phyloP scores from a whole-genome alignment of 2,113 vertebrate species.

The Onychostoma macrolepis region DNA sequence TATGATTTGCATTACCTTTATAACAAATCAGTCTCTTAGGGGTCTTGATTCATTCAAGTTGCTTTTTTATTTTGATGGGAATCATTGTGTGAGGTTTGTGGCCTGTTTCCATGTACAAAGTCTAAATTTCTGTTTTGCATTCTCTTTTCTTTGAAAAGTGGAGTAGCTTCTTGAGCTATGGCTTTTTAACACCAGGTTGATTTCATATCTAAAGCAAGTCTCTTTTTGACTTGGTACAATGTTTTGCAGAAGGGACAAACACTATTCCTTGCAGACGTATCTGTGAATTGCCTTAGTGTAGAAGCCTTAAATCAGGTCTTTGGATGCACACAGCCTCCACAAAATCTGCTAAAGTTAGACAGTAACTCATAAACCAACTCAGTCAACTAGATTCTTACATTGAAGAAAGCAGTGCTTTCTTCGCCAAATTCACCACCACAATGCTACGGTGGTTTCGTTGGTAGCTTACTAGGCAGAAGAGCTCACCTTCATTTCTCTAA shows the following conservation, averaged over 20 bases:
- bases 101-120: slow-evolving; percentile 20
- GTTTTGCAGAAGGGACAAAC: slow-evolving; percentile 5
- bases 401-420: background rate
- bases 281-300: slow-evolving; percentile 5
- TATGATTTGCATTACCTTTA: slow-evolving; percentile 36
- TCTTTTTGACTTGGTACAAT: slow-evolving; percentile 60
- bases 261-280: background rate
- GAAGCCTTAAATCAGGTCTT: background rate
- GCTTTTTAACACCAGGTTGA: slow-evolving; percentile 11
- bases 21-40: slow-evolving; percentile 39
- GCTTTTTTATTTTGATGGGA: slow-evolving; percentile 22
- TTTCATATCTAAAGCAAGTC: background rate
- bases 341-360: slow-evolving; percentile 25
- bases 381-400: background rate
- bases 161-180: background rate
- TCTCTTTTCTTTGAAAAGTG: slow-evolving; percentile 13
- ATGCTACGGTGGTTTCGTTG: background rate
- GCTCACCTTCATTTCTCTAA: background rate
- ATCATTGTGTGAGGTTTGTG: slow-evolving; percentile 17
- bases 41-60: slow-evolving; percentile 1
- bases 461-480: background rate
- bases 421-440: background rate
- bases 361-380: background rate
- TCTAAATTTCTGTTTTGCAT: slow-evolving; percentile 12
- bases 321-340: background rate